Base-by-base conservation (phyloP, 2,888 invertebrate genomes). In the Synanthedon vespiformis region DNA sequence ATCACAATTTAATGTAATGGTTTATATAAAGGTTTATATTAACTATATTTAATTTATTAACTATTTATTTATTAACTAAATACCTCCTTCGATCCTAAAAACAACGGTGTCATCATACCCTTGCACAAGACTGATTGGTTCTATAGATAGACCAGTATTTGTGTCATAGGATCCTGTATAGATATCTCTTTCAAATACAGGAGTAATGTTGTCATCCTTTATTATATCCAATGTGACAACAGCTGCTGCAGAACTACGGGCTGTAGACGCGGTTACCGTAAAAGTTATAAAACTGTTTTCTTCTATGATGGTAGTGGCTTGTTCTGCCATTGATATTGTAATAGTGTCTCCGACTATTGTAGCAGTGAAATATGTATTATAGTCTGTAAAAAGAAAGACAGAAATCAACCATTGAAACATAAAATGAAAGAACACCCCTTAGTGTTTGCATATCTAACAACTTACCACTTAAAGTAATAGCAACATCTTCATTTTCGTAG, bases 161-260 rank as follows among this genome's bases (percentile, higher is more conserved):
- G 63, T 34, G 34, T 67, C 62, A 56, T 80, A 82, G 12, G 60
- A 62, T 40, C 77, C 81, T 5, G 55, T 60, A 55, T 83, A 83
- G 40, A 80, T 56, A 11, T 64, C 57, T 27, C 59, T 62, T 54
- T 70, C 71, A 55, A 83, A 83, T 3, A 70, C 62, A 1, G 82
- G 83, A 0, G 81, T 80, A 2, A 64, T 54, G 13, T 59, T 64
- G 52, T 83, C 83, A 14, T 81, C 70, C 55, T 80, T 80, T 52
- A 81, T 62, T 50, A 83, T 74, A 48, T 77, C 74, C 27, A 83
- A 61, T n/a, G 67, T 68, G 18, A 80, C 70, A 52, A 77, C 58
- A 40, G 76, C 58, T 2, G 61, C 63, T 6, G 75, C 64, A 3
- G 60, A 55, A 56, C 68, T 76, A 47, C 57, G 57, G 11, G 56